phyloP scores from a whole-genome alignment of 2,113 vertebrate species.

The Corythaeola cristata region DNA sequence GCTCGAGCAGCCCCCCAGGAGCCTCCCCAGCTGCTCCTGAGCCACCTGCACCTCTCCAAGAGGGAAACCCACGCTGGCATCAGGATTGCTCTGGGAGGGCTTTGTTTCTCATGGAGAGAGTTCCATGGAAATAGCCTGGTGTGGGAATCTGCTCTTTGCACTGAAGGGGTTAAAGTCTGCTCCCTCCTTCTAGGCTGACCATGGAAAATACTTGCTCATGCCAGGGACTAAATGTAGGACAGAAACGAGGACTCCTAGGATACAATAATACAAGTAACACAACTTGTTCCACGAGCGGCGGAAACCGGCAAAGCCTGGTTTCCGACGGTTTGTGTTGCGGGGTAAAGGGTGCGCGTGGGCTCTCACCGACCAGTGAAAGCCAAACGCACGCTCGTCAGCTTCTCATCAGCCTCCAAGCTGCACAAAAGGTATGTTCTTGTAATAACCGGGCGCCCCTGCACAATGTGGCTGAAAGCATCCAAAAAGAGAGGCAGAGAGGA shows the following conservation, averaged over 20 bases:
- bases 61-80: accelerated
- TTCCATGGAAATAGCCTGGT: neutral
- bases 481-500: neutral
- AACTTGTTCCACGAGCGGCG: neutral
- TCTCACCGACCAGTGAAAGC: neutral
- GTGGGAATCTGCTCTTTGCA: neutral
- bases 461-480: neutral
- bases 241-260: constrained; percentile 53
- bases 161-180: neutral
- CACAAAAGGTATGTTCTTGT: neutral
- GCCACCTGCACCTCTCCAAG: neutral
- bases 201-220: constrained; percentile 38
- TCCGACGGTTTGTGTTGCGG: neutral
- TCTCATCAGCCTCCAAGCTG: neutral
- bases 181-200: constrained; percentile 15
- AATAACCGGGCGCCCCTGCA: neutral
- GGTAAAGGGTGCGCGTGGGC: neutral
- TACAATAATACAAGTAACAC: constrained; percentile 49
- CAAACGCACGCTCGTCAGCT: neutral
- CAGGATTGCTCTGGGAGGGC: neutral
- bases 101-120: neutral
- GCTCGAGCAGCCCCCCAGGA: neutral
- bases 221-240: neutral
- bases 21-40: neutral
- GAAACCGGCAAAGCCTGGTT: neutral